Percentiles rank a stretch among this genome's conserved stretches.
phyloP scores from a whole-genome alignment of 2,113 vertebrate genomes.

The Phaethon lepturus region DNA sequence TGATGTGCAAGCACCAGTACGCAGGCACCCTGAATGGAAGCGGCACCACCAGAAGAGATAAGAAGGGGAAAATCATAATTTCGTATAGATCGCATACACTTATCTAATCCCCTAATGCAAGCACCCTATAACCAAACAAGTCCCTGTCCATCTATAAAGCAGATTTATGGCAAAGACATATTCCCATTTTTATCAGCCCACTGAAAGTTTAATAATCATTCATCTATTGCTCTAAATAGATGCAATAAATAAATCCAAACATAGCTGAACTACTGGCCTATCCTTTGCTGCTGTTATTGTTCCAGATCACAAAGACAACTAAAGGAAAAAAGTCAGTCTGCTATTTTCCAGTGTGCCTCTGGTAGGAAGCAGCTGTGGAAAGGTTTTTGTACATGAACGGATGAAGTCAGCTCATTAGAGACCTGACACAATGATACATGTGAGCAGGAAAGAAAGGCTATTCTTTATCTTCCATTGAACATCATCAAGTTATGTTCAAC shows the following conservation, averaged over 20 bases:
- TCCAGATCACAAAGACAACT: constrained; percentile 28
- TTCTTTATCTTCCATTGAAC: not conserved
- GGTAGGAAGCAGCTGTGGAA: constrained; percentile 72
- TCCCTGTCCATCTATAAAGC: not conserved
- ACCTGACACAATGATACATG: constrained; percentile 39
- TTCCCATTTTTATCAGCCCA: not conserved
- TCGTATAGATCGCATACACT: not conserved
- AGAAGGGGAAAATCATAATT: not conserved
- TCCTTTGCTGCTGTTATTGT: not conserved
- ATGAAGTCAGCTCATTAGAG: constrained; percentile 49
- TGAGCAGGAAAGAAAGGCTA: constrained; percentile 39
- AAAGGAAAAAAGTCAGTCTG: constrained; percentile 53
- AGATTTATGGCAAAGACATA: not conserved
- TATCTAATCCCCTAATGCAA: not conserved
- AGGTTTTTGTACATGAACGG: constrained; percentile 13
- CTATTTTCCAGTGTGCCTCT: constrained; percentile 50
- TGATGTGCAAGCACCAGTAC: rapidly evolving
- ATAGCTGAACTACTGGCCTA: not conserved
- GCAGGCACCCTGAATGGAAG: not conserved
- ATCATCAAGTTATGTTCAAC: not conserved
- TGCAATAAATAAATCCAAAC: constrained; percentile 11
- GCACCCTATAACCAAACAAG: not conserved
- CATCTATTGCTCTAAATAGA: not conserved
- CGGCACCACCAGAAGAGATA: not conserved
- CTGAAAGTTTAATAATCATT: constrained; percentile 1